A percentile compares a stretch with the other conserved stretches of the same genome.
Conservation (phyloP, 2,113 vertebrate species). For the Gallinago paraguaiae region DNA sequence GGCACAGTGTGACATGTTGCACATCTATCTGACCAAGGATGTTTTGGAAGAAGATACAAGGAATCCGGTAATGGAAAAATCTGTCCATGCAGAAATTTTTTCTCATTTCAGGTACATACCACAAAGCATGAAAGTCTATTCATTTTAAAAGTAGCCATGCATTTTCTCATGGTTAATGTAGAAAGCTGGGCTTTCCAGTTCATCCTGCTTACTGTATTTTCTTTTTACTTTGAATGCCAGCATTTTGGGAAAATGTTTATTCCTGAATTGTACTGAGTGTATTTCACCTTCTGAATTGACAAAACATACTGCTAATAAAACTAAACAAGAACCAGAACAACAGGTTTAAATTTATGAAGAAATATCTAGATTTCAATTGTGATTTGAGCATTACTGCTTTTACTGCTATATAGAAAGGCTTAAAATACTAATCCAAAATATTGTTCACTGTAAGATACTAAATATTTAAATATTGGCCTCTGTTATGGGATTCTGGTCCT, state of each 20-base stretch:
- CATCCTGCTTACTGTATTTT: not conserved
- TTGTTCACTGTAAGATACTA: not conserved
- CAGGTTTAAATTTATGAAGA: not conserved
- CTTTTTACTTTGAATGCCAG: not conserved
- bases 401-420: not conserved
- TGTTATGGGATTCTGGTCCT: not conserved
- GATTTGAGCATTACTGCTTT: not conserved
- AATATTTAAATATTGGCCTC: not conserved
- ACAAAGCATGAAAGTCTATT: constrained; percentile 19
- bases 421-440: not conserved
- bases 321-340: not conserved
- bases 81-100: constrained; percentile 29
- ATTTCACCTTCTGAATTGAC: not conserved
- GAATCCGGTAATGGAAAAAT: constrained; percentile 35
- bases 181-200: not conserved
- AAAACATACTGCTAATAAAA: not conserved
- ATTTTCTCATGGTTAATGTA: constrained; percentile 2
- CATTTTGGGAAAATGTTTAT: not conserved
- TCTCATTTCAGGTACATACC: constrained; percentile 1
- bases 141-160: constrained; percentile 1
- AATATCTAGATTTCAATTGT: not conserved
- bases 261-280: not conserved
- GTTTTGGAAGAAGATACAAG: constrained; percentile 2
- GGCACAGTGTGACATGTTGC: not conserved
- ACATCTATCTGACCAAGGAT: not conserved